Percentiles rank a stretch among this genome's conserved stretches.
phyloP scores from a whole-genome alignment of 2,888 invertebrate genomes.

The Bugulina stolonifera region DNA sequence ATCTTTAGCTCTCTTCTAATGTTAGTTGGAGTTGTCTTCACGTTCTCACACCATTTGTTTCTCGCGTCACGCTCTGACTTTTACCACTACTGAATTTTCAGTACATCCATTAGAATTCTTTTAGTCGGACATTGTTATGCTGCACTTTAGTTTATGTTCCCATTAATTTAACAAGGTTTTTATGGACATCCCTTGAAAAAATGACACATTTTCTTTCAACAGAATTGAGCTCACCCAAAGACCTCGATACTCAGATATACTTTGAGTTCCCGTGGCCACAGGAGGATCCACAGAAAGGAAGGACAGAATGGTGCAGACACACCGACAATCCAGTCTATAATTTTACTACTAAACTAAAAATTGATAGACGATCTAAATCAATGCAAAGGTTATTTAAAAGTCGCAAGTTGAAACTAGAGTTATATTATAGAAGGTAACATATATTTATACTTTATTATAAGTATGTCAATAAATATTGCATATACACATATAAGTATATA shows the following conservation, averaged over 20 bases:
- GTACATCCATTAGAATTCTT: too few species aligned
- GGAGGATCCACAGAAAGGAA: slow-evolving; percentile 60
- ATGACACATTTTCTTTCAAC: too few species aligned
- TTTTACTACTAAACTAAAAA: slow-evolving; percentile 4
- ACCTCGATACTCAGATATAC: slow-evolving; percentile 85
- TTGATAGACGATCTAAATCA: slow-evolving; percentile 68
- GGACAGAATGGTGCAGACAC: slow-evolving; percentile 72
- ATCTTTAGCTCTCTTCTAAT: too few species aligned
- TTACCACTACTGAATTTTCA: too few species aligned
- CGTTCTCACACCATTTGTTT: too few species aligned
- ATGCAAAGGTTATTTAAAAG: slow-evolving; percentile 82
- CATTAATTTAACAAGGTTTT: too few species aligned
- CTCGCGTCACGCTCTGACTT: too few species aligned
- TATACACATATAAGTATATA: too few species aligned
- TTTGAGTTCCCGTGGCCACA: slow-evolving; percentile 83
- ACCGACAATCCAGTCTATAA: slow-evolving; percentile 69
- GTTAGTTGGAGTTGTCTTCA: too few species aligned
- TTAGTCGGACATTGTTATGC: too few species aligned
- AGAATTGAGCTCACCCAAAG: slow-evolving; percentile 61
- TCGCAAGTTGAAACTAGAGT: slow-evolving; percentile 81
- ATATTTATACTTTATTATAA: background rate
- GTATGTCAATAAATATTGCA: background rate
- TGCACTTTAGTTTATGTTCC: too few species aligned
- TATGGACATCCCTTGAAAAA: too few species aligned
- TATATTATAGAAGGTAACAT: slow-evolving; percentile 83